A percentile compares a stretch with the other conserved stretches of the same genome.
These are phyloP conservation scores for Camelus bactrianus DNA, from an alignment of 2,113 vertebrate species.

Conservation along the genomic window DNA sequence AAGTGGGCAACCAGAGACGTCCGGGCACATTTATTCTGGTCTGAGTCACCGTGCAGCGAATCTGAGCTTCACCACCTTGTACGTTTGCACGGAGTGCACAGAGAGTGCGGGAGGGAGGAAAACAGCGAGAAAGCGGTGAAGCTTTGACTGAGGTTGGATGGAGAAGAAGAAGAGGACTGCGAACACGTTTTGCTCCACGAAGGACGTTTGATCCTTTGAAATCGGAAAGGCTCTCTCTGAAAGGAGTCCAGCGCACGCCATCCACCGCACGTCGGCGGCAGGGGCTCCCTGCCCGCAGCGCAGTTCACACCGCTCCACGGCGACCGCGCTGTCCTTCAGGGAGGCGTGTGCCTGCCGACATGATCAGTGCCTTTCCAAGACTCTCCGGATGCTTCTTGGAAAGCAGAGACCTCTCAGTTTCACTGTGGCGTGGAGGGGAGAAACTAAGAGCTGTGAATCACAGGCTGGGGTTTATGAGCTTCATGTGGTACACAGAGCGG, in stretches of 20 bases:
- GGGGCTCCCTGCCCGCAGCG: background rate
- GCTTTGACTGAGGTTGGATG: background rate
- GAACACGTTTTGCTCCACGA: background rate
- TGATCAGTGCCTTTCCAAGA: background rate
- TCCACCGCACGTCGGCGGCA: background rate
- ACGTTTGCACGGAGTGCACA: background rate
- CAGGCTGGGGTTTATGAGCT: background rate
- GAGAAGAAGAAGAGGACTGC: background rate
- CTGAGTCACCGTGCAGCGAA: background rate
- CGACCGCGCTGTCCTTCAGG: background rate
- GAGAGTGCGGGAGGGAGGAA: background rate
- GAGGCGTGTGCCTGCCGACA: background rate
- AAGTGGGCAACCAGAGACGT: background rate
- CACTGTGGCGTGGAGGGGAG: background rate
- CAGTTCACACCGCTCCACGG: background rate
- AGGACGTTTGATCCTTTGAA: conserved; percentile 7
- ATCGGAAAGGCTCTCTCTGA: background rate
- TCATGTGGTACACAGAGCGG: background rate
- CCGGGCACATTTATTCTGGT: background rate
- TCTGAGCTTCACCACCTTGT: background rate
- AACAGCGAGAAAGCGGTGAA: background rate
- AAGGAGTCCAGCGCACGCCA: background rate
- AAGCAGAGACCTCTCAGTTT: background rate
- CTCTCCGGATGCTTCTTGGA: background rate
- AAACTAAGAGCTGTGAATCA: background rate